Base-by-base conservation (phyloP, 2,888 invertebrate genomes). In the Ferdinandea cuprea region DNA sequence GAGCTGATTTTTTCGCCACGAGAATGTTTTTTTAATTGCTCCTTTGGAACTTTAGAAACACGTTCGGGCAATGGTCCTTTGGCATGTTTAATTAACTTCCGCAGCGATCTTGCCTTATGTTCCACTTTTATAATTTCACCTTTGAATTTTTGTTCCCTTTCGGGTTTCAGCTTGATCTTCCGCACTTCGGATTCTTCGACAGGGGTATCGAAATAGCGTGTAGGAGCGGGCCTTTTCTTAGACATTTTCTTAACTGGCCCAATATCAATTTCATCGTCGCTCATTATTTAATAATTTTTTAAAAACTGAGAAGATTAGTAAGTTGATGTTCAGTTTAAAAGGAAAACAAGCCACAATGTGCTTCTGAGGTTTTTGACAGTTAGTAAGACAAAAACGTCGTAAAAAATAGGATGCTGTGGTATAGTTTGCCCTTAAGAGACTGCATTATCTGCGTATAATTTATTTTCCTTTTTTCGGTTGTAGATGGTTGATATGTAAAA, bases 1-100 rank as follows among this genome's bases (percentile, higher is more conserved):
- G 92, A 89, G 56, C 92, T 90, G 0, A 95, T 89, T 0, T 93
- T 93, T 85, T 92, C 92, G 0, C 96, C 96, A 85, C 94, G 92
- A 13, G 93, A 92, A 90, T 96, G 93, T 78, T 93, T 93, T 0
- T 87, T 80, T 2, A 90, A 13, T 5, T 87, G 3, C 11, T 88
- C 85, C 44, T 88, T 86, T 0, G 89, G 84, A 69, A 88, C 86
- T 61, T 72, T 48, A n/a, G 63, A 42, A 46, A 44, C 59, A 13
- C 76, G 71, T 7, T 52, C 48, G 3, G 71, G 56, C 21, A 58
- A 44, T 17, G 72, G 5, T 13, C 11, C 63, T 54, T 63, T 48
- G 17, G 15, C 11, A 21, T 66, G 0, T 63, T 8, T 28, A 11
- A 54, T 1, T 0, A 73, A 3, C 44, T 56, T 9, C 11, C 21